Percentiles rank a stretch among this genome's conserved stretches.
Evolutionary conservation across 2,797 vertebrate genomes (phyloP).

Genomic region (Tragelaphus oryx): DNA sequence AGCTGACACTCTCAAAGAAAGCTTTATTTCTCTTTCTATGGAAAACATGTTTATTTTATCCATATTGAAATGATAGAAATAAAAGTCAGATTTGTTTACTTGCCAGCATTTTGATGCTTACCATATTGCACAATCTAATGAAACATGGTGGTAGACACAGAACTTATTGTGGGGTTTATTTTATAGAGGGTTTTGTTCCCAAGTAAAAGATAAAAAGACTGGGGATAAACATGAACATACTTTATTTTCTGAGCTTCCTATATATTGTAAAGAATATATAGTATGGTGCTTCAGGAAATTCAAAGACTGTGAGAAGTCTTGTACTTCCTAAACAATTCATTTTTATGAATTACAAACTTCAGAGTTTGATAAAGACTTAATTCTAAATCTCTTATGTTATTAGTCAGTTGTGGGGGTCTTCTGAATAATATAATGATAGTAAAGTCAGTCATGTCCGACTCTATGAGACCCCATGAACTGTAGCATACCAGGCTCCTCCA

Average conservation of each 20-base stretch:
- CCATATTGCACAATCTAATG: background rate
- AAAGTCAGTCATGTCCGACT: background rate
- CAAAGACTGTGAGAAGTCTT: background rate
- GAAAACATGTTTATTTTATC: constrained; percentile 26
- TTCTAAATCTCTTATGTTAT: background rate
- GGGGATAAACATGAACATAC: background rate
- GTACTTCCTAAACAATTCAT: background rate
- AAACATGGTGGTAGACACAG: background rate
- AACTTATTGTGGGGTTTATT: background rate
- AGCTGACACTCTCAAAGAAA: background rate
- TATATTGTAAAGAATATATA: background rate
- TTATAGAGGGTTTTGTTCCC: background rate
- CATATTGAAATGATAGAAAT: background rate
- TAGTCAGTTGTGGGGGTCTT: too few relatives aligned
- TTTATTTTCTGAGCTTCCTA: background rate
- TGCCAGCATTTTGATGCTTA: background rate
- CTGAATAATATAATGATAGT: background rate
- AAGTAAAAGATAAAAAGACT: background rate
- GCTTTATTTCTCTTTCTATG: background rate
- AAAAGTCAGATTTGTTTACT: background rate
- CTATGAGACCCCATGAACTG: background rate
- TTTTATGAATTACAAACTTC: background rate
- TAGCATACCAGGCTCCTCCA: background rate
- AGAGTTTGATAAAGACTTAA: background rate
- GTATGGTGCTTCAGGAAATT: background rate